These are phyloP conservation scores for Emydocephalus ijimae DNA, from an alignment of 2,113 vertebrate genomes.

Conservation along the genomic window DNA sequence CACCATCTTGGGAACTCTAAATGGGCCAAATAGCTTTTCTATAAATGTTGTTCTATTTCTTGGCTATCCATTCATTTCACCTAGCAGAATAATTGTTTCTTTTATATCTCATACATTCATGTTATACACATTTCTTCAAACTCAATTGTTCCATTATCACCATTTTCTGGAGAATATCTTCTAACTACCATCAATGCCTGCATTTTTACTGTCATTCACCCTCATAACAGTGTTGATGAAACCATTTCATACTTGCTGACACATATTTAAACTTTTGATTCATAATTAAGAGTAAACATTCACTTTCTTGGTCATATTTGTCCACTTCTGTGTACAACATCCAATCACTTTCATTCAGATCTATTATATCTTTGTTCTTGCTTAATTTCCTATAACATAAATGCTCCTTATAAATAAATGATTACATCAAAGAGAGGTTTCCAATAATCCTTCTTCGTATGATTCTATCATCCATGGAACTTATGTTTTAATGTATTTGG, in stretches of 20 bases:
- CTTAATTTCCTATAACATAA: background rate
- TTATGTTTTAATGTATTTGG: background rate
- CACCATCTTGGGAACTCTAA: background rate
- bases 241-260: background rate
- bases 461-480: background rate
- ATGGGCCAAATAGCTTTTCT: background rate
- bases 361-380: background rate
- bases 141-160: background rate
- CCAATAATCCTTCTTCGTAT: background rate
- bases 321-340: background rate
- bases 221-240: background rate
- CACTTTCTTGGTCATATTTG: background rate
- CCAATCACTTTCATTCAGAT: background rate
- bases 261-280: background rate
- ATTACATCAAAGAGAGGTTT: background rate
- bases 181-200: background rate
- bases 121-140: background rate
- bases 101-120: background rate
- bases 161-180: background rate
- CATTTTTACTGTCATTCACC: background rate
- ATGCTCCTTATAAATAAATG: background rate
- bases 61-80: background rate
- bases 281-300: background rate
- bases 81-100: background rate
- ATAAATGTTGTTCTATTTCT: background rate